Percentiles rank a stretch among this genome's conserved stretches.
Evolutionary conservation across 2,113 vertebrate species (phyloP).

Genomic region (Anoplopoma fimbria): DNA sequence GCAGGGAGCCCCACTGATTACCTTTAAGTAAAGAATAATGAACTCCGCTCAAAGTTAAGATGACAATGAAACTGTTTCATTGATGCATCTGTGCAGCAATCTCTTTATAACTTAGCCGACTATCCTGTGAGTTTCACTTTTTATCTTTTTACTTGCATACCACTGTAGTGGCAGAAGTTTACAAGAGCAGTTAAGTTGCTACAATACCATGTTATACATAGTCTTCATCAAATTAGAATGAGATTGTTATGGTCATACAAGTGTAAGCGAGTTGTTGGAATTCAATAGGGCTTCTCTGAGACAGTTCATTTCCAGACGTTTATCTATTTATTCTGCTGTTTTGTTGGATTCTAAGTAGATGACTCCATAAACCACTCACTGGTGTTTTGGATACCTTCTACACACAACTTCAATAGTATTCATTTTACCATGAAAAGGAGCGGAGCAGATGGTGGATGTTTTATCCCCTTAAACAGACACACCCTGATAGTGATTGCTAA

Average conservation of each 20-base stretch:
- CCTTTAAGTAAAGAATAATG: constrained; percentile 83
- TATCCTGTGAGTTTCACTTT: background rate
- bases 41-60: constrained; percentile 62
- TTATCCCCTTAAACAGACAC: constrained; percentile 58
- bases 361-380: constrained; percentile 54
- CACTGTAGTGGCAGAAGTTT: background rate
- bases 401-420: constrained; percentile 49
- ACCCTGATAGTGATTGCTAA: constrained; percentile 54
- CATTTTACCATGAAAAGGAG: constrained; percentile 61
- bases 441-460: constrained; percentile 61
- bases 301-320: constrained; percentile 40
- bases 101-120: background rate
- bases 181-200: background rate
- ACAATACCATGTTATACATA: background rate
- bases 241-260: background rate
- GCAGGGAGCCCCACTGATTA: constrained; percentile 77
- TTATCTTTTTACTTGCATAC: constrained; percentile 18
- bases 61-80: constrained; percentile 72
- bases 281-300: constrained; percentile 30
- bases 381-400: constrained; percentile 67
- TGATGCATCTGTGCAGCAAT: constrained; percentile 35
- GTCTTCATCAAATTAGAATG: background rate
- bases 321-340: constrained; percentile 46
- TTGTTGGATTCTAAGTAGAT: constrained; percentile 39
- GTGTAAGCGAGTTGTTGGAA: constrained; percentile 28